A percentile compares a stretch with the other conserved stretches of the same genome.
Evolutionary conservation across 2,888 invertebrate species (phyloP).

Genomic region (Escarpia spicata): DNA sequence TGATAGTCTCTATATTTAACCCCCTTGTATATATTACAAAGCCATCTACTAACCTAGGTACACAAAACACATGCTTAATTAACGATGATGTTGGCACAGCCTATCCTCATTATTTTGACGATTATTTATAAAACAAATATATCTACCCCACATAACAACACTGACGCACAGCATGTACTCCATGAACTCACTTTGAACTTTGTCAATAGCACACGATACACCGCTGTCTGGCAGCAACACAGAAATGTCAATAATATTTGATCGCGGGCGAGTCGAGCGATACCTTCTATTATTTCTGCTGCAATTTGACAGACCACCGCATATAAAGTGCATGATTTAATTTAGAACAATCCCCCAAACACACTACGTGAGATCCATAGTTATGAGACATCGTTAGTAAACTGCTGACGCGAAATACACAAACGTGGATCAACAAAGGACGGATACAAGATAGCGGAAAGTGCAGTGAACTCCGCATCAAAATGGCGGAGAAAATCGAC

Average conservation of each 20-base stretch:
- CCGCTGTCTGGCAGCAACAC: constrained; percentile 5
- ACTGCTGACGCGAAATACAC: background rate
- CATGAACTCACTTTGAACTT: background rate
- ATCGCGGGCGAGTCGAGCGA: background rate
- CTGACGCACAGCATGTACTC: background rate
- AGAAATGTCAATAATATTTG: background rate
- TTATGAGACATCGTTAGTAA: background rate
- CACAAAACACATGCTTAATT: no score
- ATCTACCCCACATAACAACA: background rate
- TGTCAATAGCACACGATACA: constrained; percentile 1
- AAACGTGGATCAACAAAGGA: constrained; percentile 16
- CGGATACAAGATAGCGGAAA: background rate
- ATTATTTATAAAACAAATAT: background rate
- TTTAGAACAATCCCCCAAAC: background rate
- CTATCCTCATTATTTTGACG: background rate
- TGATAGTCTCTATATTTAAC: no score
- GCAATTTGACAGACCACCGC: background rate
- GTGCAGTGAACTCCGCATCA: constrained; percentile 13
- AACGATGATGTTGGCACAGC: background rate
- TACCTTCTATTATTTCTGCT: background rate
- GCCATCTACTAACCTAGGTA: no score
- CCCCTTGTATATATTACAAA: no score
- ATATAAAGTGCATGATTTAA: background rate
- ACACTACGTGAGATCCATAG: background rate
- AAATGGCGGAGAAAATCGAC: constrained; percentile 3